Evolutionary conservation across 2,888 invertebrate genomes (phyloP), one percentile per base, ranked within the genome.

Genomic region (Drosophila falleni): DNA sequence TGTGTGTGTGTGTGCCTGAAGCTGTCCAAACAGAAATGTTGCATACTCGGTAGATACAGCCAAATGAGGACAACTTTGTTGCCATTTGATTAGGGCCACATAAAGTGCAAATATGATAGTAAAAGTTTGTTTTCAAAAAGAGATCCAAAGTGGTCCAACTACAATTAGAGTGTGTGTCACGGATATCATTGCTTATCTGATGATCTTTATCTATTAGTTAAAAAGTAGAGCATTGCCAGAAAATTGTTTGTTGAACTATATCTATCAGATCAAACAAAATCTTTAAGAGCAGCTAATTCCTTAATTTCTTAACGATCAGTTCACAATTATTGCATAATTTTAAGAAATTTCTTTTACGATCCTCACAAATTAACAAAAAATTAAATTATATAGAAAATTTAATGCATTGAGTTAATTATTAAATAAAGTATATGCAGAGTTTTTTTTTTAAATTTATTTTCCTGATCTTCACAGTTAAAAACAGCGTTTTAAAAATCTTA

Each of bases 21-120:
- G 53, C 59, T 61, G 53, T 70, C 37, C 58, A 61, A 76, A 66
- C 71, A 75, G 65, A 59, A 75, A 77, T 75, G 71, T 53, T 70
- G 56, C 58, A 80, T 56, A 31, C 31, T 31, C 31, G 31, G 31
- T 31, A 66, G 69, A 53, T 63, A 63, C 42, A 42, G n/a, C 19
- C 31, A 11, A 11, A 75, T 80, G 70, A 42, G 76, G 80, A 65
- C 76, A 80, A 61, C 65, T 75, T 55, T 41, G 53, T 59, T 70
- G 75, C 62, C 61, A 78, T 78, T 74, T 63, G 70, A 69, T 54
- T 66, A 56, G 47, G 46, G 54, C 69, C 49, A 42, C 42, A 60
- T 26, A 31, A 75, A 44, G 59, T 61, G 64, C 61, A 55, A 61
- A 64, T 62, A 59, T 56, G 41, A 47, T 47, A 26, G 31, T 39